phyloP scores from a whole-genome alignment of 2,888 invertebrate species.

The Beris chalybata region DNA sequence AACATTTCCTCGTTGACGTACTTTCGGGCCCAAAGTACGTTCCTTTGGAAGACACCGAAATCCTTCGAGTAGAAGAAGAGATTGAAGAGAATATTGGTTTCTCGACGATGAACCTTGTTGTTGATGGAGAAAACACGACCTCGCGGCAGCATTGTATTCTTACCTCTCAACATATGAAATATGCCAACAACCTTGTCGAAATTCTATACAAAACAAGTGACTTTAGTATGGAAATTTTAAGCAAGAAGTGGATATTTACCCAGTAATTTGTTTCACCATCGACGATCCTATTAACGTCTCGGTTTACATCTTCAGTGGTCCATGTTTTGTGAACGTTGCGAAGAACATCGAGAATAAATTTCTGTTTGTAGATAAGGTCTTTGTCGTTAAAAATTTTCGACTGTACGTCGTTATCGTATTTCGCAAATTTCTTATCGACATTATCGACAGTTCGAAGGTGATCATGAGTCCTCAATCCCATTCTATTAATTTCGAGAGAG shows the following conservation, averaged over 20 bases:
- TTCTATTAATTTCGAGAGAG: constrained; percentile 2
- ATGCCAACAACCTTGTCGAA: constrained; percentile 32
- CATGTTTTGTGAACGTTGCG: constrained; percentile 35
- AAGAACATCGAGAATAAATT: constrained; percentile 52
- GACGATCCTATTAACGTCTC: constrained; percentile 19
- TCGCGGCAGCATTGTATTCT: constrained; percentile 59
- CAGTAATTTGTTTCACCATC: constrained; percentile 30
- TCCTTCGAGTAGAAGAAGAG: constrained; percentile 71
- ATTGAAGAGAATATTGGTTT: constrained; percentile 64
- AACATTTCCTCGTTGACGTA: constrained; percentile 71
- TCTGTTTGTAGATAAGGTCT: constrained; percentile 53
- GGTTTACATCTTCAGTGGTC: constrained; percentile 22
- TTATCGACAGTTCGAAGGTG: constrained; percentile 5
- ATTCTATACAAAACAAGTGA: constrained; percentile 23
- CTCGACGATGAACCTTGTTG: constrained; percentile 59
- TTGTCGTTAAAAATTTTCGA: constrained; percentile 47
- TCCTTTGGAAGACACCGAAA: constrained; percentile 69
- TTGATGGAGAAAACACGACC: constrained; percentile 62
- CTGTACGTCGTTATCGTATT: constrained; percentile 14
- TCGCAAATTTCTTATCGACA: constrained; percentile 38
- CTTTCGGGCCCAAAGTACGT: constrained; percentile 69
- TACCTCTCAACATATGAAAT: constrained; percentile 8
- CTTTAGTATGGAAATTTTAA: neutral
- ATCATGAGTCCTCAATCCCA: neutral
- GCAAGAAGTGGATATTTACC: constrained; percentile 8